Percentiles rank a stretch among this genome's conserved stretches.
Evolutionary conservation across 2,888 invertebrate species (phyloP).

Genomic region (Orchesellides sinensis): DNA sequence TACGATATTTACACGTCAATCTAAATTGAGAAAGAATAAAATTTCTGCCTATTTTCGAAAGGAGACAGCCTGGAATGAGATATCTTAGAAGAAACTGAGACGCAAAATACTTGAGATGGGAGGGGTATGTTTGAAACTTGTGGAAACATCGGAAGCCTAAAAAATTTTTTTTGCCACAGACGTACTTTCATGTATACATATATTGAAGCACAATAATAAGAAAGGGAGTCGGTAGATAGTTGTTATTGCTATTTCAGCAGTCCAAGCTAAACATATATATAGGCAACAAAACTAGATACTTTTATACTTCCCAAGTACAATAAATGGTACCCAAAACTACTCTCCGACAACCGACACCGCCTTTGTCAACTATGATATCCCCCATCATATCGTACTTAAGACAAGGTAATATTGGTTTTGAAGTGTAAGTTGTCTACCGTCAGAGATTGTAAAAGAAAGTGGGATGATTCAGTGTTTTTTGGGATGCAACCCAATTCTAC

Average conservation of each 20-base stretch:
- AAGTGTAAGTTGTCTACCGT: slow-evolving; percentile 5
- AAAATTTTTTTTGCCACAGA: no score
- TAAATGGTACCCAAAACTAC: slow-evolving; percentile 8
- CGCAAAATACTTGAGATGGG: slow-evolving; percentile 44
- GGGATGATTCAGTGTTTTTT: not conserved
- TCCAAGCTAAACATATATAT: slow-evolving; percentile 1
- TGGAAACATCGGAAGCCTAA: not conserved
- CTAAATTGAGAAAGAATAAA: slow-evolving; percentile 48
- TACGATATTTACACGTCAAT: slow-evolving; percentile 57
- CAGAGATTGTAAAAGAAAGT: not conserved
- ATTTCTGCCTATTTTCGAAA: slow-evolving; percentile 44
- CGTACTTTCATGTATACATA: no score
- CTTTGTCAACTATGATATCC: slow-evolving; percentile 44
- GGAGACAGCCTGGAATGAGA: slow-evolving; percentile 58
- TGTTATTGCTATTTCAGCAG: not conserved
- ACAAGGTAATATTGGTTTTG: slow-evolving; percentile 19
- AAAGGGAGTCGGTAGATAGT: not conserved
- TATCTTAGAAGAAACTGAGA: slow-evolving; percentile 46
- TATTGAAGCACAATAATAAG: no score
- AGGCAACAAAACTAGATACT: not conserved
- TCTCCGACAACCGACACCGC: slow-evolving; percentile 25
- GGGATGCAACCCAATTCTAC: not conserved
- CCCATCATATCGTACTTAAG: slow-evolving; percentile 22
- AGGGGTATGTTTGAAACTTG: slow-evolving; percentile 40
- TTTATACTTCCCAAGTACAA: not conserved